phyloP scores from a whole-genome alignment of 53 echinoderm and acorn worm genomes.

The Crossaster papposus region DNA sequence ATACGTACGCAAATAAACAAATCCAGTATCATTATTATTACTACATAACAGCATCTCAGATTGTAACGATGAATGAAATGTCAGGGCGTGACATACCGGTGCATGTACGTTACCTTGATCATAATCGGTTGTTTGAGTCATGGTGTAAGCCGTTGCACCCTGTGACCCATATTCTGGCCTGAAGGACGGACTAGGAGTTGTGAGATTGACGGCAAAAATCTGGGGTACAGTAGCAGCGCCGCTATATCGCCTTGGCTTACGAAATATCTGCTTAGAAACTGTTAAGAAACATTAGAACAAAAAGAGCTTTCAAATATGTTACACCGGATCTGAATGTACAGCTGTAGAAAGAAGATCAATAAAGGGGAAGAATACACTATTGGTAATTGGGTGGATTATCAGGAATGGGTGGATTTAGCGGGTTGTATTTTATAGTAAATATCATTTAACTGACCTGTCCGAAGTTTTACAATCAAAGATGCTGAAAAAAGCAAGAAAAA shows the following conservation, averaged over 20 bases:
- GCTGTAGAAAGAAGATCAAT: too few relatives aligned
- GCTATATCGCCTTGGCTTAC: conserved; percentile 84
- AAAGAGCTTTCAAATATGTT: not conserved
- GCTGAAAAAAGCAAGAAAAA: too few relatives aligned
- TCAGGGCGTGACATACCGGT: not conserved
- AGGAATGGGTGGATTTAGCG: too few relatives aligned
- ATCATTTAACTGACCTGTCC: too few relatives aligned
- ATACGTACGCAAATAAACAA: too few relatives aligned
- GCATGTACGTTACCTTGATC: conserved; percentile 42
- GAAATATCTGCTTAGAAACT: conserved; percentile 91
- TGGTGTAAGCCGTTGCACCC: not conserved
- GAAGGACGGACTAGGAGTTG: conserved; percentile 5
- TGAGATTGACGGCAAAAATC: conserved; percentile 26
- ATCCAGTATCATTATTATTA: too few relatives aligned
- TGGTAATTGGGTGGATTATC: not conserved
- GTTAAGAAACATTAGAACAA: conserved; percentile 28
- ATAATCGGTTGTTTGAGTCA: conserved; percentile 14
- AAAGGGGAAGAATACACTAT: too few relatives aligned
- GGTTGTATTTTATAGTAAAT: too few relatives aligned
- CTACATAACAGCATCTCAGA: too few relatives aligned
- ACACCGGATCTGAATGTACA: not conserved
- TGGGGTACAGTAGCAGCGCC: conserved; percentile 64
- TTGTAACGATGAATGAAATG: not conserved
- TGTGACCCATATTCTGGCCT: conserved; percentile 16
- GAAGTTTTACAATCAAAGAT: too few relatives aligned